phyloP scores from a whole-genome alignment of 2,888 invertebrate species.

The Amiota mariae region DNA sequence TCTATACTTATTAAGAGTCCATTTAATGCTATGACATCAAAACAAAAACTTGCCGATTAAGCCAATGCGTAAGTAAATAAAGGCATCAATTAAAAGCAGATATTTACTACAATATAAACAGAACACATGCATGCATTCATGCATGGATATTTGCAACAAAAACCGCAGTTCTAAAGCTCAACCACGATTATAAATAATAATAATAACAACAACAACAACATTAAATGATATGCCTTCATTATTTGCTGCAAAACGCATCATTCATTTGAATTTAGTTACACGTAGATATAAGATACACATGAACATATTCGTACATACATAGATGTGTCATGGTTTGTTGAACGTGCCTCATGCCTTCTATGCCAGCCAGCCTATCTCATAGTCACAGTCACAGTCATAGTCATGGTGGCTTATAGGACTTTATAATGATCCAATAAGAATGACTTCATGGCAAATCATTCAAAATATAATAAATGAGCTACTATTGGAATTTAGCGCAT shows the following conservation, averaged over 20 bases:
- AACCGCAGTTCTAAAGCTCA: neutral
- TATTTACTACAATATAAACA: constrained; percentile 22
- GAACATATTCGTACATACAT: neutral
- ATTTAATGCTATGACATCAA: neutral
- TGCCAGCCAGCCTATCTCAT: neutral
- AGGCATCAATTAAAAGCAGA: constrained; percentile 59
- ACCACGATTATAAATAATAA: constrained; percentile 18
- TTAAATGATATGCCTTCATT: constrained; percentile 53
- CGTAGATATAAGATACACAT: neutral
- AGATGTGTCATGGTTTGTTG: neutral
- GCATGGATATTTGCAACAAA: neutral
- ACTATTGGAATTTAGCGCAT: constrained; percentile 62
- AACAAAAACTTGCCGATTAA: constrained; percentile 41
- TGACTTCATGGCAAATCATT: constrained; percentile 41
- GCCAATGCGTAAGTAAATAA: constrained; percentile 56
- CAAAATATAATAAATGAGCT: constrained; percentile 59
- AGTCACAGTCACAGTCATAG: neutral
- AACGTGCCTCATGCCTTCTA: neutral
- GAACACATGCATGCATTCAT: neutral
- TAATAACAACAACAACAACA: constrained; percentile 39
- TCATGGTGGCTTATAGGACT: neutral
- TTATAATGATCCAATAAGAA: constrained; percentile 12
- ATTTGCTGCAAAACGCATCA: constrained; percentile 17
- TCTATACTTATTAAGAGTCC: too few species aligned
- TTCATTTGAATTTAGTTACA: neutral